Conservation (phyloP, 2,888 invertebrate species). For the Deroplatys truncata region DNA sequence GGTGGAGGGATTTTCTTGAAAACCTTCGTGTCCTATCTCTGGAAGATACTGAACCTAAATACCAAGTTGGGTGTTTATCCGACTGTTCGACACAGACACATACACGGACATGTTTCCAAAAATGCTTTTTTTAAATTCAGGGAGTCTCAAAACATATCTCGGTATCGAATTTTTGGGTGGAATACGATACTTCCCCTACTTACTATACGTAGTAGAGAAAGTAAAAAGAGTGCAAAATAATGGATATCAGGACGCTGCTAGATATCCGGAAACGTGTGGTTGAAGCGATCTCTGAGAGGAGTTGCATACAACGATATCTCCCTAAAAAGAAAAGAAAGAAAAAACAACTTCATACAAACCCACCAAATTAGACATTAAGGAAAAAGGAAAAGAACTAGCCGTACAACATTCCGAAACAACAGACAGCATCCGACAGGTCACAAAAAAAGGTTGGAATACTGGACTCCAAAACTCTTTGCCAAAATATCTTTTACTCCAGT, state of each 20-base stretch:
- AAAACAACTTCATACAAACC: not conserved
- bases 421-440: not conserved
- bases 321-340: not conserved
- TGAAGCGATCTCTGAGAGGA: not conserved
- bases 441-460: not conserved
- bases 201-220: not conserved
- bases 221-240: not conserved
- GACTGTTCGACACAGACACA: no score
- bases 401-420: not conserved
- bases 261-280: not conserved
- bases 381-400: not conserved
- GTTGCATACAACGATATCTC: not conserved
- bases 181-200: no score
- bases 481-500: not conserved
- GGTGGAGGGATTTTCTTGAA: no score
- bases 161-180: no score
- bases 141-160: no score
- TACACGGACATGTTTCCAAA: no score
- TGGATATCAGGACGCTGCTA: not conserved
- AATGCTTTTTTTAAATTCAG: no score
- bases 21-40: no score
- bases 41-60: no score
- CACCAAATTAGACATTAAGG: not conserved
- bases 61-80: no score
- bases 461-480: not conserved